These are phyloP conservation scores for Erythrocercus mccallii DNA, from an alignment of 2,113 vertebrate species.

Conservation along the genomic window DNA sequence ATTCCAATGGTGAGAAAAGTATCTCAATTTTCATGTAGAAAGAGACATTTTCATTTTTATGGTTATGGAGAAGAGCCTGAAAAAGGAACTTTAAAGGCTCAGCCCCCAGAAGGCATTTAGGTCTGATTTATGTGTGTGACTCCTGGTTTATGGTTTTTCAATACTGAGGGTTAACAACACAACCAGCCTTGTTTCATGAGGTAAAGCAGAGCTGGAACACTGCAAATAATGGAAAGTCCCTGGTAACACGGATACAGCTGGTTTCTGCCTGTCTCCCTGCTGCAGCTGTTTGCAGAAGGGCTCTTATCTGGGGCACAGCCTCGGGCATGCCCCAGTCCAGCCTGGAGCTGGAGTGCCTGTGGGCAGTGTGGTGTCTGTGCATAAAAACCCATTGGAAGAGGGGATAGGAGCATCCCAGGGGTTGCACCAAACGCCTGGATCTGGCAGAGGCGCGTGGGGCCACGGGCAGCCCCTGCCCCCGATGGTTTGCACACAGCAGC, in stretches of 20 bases:
- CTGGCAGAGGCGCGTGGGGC: neutral
- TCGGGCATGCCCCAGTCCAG: neutral
- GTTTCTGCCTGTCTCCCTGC: neutral
- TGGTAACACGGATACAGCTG: slow-evolving; percentile 7
- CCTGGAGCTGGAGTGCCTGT: neutral
- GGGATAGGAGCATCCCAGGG: neutral
- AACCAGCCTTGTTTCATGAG: slow-evolving; percentile 49
- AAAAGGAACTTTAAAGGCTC: slow-evolving; percentile 31
- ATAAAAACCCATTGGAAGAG: neutral
- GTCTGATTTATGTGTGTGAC: slow-evolving; percentile 24
- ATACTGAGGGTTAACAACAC: slow-evolving; percentile 12
- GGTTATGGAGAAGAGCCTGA: slow-evolving; percentile 24
- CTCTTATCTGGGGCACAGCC: neutral
- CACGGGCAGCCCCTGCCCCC: fast-evolving
- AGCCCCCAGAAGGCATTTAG: slow-evolving; percentile 1
- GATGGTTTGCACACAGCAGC: neutral
- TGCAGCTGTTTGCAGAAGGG: slow-evolving; percentile 5
- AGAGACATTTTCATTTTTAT: neutral
- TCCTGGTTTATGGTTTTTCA: slow-evolving; percentile 14
- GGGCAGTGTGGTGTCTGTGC: neutral
- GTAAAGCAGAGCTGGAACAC: slow-evolving; percentile 28
- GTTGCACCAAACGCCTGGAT: fast-evolving
- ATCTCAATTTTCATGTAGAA: neutral
- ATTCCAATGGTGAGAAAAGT: neutral
- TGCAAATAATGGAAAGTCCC: slow-evolving; percentile 59